Percentiles rank a stretch among this genome's conserved stretches.
phyloP scores from a whole-genome alignment of 2,113 vertebrate genomes.

The Pardalotus punctatus region DNA sequence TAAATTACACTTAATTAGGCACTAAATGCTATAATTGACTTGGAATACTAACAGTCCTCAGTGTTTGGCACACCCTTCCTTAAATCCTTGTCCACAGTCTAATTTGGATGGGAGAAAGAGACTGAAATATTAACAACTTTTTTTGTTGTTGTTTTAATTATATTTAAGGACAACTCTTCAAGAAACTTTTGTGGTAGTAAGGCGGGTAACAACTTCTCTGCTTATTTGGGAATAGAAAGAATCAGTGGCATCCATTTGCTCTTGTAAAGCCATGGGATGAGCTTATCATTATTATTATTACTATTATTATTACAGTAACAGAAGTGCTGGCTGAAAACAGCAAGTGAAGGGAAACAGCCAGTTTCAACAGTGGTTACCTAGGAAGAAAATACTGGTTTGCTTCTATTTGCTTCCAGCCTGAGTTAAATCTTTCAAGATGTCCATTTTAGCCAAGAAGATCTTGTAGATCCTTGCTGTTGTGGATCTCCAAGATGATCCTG shows the following conservation, averaged over 20 bases:
- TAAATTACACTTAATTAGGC: background rate
- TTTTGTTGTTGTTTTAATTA: background rate
- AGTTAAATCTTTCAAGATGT: background rate
- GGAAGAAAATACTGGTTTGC: background rate
- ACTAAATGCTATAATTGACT: background rate
- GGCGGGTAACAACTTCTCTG: background rate
- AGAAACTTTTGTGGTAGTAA: background rate
- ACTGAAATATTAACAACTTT: background rate
- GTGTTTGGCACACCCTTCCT: background rate
- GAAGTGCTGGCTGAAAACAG: constrained; percentile 10
- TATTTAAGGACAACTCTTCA: constrained; percentile 1
- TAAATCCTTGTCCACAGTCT: background rate
- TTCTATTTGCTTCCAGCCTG: background rate
- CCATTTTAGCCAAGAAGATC: background rate
- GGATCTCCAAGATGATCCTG: background rate
- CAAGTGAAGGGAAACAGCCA: background rate
- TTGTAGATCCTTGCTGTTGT: background rate
- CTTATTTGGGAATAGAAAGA: constrained; percentile 2
- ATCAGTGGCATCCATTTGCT: background rate
- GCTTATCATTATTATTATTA: background rate
- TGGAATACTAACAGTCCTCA: background rate
- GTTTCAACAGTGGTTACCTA: background rate
- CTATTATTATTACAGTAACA: background rate
- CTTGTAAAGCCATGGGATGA: constrained; percentile 9
- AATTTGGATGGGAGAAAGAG: background rate